These are phyloP conservation scores for Agonopterix subpropinquella DNA, from an alignment of 2,888 invertebrate species.

Conservation along the genomic window DNA sequence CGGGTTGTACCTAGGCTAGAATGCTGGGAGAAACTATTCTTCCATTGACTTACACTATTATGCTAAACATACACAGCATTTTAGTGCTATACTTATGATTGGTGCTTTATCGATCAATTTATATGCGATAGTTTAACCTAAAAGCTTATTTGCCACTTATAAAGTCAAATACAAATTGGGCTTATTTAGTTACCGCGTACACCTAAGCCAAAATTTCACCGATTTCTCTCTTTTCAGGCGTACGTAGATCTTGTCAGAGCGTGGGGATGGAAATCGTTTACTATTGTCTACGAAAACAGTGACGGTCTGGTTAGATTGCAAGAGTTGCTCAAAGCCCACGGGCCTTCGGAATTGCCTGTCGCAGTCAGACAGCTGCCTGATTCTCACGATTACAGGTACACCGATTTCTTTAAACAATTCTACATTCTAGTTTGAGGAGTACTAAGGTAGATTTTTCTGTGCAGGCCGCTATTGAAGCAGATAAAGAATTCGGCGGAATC, in stretches of 20 bases:
- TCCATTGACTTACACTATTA: no score
- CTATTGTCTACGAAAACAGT: constrained; percentile 97
- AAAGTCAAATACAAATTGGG: no score
- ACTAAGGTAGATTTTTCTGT: constrained; percentile 16
- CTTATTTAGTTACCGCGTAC: no score
- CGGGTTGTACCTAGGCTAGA: no score
- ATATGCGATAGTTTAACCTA: no score
- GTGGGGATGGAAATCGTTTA: constrained; percentile 97
- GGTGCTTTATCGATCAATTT: no score
- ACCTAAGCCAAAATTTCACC: no score
- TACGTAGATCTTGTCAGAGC: constrained; percentile 93
- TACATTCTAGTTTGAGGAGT: background rate
- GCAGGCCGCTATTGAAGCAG: constrained; percentile 90
- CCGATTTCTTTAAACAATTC: background rate
- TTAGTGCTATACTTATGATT: no score
- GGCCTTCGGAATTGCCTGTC: constrained; percentile 88
- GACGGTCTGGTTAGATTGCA: constrained; percentile 93
- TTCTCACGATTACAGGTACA: constrained; percentile 88
- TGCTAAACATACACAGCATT: no score
- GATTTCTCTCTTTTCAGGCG: constrained; percentile 75
- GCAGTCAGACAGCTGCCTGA: constrained; percentile 90
- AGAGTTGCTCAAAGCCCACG: constrained; percentile 91
- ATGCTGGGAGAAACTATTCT: no score
- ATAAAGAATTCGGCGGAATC: constrained; percentile 95
- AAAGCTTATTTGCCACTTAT: no score